A percentile compares a stretch with the other conserved stretches of the same genome.
Evolutionary conservation across 2,797 vertebrate genomes (phyloP).

Genomic region (Sparidentex hasta): DNA sequence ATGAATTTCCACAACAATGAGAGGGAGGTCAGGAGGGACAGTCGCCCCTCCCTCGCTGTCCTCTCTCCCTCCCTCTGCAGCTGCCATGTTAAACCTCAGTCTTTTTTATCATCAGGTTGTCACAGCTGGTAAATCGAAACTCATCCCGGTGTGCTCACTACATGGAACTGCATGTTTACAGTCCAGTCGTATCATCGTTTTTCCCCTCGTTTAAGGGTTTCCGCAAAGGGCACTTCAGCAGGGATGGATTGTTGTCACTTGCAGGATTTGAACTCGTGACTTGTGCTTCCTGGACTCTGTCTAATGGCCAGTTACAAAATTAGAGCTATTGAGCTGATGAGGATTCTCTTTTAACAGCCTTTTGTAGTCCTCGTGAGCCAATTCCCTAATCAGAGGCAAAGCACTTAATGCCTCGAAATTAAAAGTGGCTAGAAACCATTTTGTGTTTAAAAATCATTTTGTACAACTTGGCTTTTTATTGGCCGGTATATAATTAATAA

Average conservation of each 20-base stretch:
- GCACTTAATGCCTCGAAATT: conserved; percentile 19
- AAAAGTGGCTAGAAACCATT: conserved; percentile 27
- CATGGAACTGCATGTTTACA: background rate
- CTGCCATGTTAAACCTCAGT: conserved; percentile 7
- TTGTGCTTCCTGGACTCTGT: background rate
- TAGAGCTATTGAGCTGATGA: conserved; percentile 20
- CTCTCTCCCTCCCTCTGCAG: conserved; percentile 1
- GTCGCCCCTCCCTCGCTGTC: background rate
- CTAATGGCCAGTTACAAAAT: conserved; percentile 9
- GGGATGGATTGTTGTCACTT: background rate
- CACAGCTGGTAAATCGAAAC: background rate
- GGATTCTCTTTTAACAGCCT: conserved; percentile 18
- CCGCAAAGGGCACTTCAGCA: background rate
- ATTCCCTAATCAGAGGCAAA: conserved; percentile 42
- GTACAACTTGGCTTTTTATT: conserved; percentile 22
- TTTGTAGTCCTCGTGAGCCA: conserved; percentile 22
- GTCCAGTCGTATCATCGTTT: background rate
- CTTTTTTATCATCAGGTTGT: conserved; percentile 1
- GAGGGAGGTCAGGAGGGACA: conserved; percentile 16
- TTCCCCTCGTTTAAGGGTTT: no score
- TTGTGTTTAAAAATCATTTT: conserved; percentile 20
- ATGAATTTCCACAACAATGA: conserved; percentile 5
- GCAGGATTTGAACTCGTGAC: background rate
- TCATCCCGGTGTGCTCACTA: background rate
- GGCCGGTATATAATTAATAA: conserved; percentile 11